These are phyloP conservation scores for Arctopsyche grandis DNA, from an alignment of 1,140 invertebrate genomes.

Conservation along the genomic window DNA sequence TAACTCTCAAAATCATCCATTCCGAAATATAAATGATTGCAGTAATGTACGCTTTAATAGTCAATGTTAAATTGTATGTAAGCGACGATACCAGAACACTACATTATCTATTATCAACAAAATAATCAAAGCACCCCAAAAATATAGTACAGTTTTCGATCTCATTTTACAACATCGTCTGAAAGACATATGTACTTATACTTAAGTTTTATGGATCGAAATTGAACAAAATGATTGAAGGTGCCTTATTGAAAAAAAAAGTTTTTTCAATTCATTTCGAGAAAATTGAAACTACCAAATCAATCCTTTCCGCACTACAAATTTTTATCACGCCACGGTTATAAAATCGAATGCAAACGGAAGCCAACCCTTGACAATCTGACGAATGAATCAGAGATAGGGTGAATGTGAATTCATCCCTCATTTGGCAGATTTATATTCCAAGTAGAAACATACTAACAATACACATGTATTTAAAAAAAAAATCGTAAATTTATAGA, in stretches of 20 bases:
- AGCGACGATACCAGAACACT: not conserved
- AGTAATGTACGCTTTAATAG: constrained; percentile 12
- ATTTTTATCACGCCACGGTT: not conserved
- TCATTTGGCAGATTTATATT: not conserved
- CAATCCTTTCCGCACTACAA: too few relatives aligned
- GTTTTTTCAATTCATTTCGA: too few relatives aligned
- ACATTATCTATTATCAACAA: not conserved
- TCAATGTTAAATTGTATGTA: constrained; percentile 8
- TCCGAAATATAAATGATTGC: not conserved
- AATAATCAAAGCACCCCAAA: not conserved
- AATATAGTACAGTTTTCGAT: constrained; percentile 6
- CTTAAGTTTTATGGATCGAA: not conserved
- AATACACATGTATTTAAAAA: not conserved
- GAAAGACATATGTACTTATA: not conserved
- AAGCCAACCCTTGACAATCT: too few relatives aligned
- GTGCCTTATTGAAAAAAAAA: too few relatives aligned
- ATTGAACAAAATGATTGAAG: not conserved
- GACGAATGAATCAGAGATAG: not conserved
- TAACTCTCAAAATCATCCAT: constrained; percentile 35
- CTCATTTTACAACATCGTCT: too few relatives aligned
- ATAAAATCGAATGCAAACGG: not conserved
- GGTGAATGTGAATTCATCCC: not conserved
- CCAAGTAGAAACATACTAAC: not conserved
- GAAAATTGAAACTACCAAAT: too few relatives aligned
- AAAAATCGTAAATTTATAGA: not conserved